phyloP scores from a whole-genome alignment of 2,888 invertebrate species.

The Empis livida region DNA sequence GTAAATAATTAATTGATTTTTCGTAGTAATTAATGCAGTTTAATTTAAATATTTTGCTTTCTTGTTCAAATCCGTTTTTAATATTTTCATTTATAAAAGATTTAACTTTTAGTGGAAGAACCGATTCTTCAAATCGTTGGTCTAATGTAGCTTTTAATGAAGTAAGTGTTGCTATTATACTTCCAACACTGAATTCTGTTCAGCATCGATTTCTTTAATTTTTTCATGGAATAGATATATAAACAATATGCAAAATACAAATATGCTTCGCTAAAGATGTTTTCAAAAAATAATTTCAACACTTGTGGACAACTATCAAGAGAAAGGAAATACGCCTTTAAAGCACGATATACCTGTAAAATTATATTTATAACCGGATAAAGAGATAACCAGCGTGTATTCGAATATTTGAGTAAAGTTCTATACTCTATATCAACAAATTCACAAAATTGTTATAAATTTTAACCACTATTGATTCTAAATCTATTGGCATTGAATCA shows the following conservation, averaged over 20 bases:
- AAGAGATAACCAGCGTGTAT: conserved; percentile 5
- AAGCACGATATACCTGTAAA: conserved; percentile 4
- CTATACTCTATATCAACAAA: conserved; percentile 4
- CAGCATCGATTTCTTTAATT: background rate
- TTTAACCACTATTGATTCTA: background rate
- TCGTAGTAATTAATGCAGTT: background rate
- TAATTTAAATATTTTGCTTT: background rate
- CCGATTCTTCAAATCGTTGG: background rate
- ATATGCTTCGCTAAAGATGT: conserved; percentile 5
- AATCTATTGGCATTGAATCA: background rate
- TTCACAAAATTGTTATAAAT: conserved; percentile 1
- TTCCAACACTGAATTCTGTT: background rate
- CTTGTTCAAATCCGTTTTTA: background rate
- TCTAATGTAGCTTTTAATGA: background rate
- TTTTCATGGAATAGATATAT: conserved; percentile 3
- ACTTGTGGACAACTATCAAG: background rate
- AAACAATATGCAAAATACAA: conserved; percentile 5
- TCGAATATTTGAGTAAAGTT: conserved; percentile 4
- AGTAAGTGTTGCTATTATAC: background rate
- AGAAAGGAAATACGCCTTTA: conserved; percentile 4
- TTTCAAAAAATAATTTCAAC: conserved; percentile 4
- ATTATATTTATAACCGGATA: conserved; percentile 4
- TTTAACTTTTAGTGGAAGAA: background rate
- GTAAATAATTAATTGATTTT: background rate
- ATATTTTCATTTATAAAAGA: background rate